These are phyloP conservation scores for Epizoanthus illoricatus DNA, from an alignment of 92 coral and sea anemone genomes.

Conservation along the genomic window DNA sequence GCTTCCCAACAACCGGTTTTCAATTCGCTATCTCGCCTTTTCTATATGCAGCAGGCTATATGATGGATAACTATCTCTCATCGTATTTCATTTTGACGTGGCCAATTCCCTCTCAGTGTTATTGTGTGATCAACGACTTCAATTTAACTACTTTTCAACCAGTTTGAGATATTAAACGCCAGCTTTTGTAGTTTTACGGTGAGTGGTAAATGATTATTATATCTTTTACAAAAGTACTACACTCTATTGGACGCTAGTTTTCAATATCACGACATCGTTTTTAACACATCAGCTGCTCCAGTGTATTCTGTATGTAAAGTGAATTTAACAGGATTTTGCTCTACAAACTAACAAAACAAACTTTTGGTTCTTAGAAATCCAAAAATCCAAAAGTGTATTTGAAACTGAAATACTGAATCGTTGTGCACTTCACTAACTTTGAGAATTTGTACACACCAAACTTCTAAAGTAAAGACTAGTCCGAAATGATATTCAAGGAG, in stretches of 20 bases:
- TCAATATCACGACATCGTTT: constrained; percentile 1
- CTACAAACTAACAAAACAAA: not conserved
- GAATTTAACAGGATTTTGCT: not conserved
- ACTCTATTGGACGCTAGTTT: not conserved
- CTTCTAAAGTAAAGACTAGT: constrained; percentile 8
- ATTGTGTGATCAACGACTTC: not conserved
- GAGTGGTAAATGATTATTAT: not conserved
- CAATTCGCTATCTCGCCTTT: too few relatives aligned
- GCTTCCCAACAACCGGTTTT: too few relatives aligned
- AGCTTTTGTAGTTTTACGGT: not conserved
- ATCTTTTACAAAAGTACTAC: not conserved
- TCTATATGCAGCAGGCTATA: not conserved
- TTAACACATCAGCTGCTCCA: not conserved
- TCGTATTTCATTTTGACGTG: not conserved
- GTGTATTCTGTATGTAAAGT: not conserved
- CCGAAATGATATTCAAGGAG: constrained; percentile 29
- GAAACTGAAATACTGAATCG: not conserved
- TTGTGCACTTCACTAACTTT: not conserved
- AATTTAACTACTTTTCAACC: not conserved
- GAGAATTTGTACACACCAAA: constrained; percentile 5
- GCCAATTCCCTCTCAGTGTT: not conserved
- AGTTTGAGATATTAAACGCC: constrained; percentile 1
- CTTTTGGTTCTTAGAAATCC: not conserved
- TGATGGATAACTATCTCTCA: not conserved
- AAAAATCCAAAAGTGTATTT: not conserved